Conservation (phyloP, 92 coral and sea anemone species). For the Epizoanthus fatuus region DNA sequence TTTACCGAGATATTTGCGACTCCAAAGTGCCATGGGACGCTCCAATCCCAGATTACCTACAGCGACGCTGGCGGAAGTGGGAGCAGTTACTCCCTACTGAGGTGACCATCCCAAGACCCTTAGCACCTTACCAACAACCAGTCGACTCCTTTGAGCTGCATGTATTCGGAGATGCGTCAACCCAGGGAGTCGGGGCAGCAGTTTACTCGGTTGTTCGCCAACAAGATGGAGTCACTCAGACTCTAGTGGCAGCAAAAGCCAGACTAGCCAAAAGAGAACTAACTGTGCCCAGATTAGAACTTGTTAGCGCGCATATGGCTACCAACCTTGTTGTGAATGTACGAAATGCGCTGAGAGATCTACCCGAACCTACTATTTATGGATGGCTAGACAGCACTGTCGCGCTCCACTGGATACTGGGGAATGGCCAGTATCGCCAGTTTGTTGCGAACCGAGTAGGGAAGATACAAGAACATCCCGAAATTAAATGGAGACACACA, state of each 20-base stretch:
- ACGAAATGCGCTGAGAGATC: conserved; percentile 34
- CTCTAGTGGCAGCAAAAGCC: conserved; percentile 56
- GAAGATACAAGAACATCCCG: conserved; percentile 55
- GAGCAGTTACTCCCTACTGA: conserved; percentile 47
- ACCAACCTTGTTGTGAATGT: conserved; percentile 56
- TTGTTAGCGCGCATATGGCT: conserved; percentile 62
- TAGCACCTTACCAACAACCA: conserved; percentile 50
- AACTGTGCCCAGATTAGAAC: conserved; percentile 50
- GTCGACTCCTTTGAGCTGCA: conserved; percentile 41
- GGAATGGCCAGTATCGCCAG: conserved; percentile 64
- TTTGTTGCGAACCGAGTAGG: conserved; percentile 62
- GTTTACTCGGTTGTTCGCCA: conserved; percentile 72
- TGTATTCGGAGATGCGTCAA: conserved; percentile 55
- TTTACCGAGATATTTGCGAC: conserved; percentile 61
- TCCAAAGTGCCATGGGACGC: conserved; percentile 64
- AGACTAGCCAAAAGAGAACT: conserved; percentile 52
- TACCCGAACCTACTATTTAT: neutral
- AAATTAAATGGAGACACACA: conserved; percentile 61
- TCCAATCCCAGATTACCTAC: conserved; percentile 14
- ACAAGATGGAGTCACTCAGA: conserved; percentile 51
- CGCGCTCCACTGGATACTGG: conserved; percentile 56
- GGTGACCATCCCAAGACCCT: conserved; percentile 46
- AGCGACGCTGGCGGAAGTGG: conserved; percentile 55
- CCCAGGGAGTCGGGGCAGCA: conserved; percentile 48
- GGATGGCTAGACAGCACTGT: conserved; percentile 71